Evolutionary conservation across 2,797 vertebrate genomes (phyloP).

Genomic region (Picus viridis): DNA sequence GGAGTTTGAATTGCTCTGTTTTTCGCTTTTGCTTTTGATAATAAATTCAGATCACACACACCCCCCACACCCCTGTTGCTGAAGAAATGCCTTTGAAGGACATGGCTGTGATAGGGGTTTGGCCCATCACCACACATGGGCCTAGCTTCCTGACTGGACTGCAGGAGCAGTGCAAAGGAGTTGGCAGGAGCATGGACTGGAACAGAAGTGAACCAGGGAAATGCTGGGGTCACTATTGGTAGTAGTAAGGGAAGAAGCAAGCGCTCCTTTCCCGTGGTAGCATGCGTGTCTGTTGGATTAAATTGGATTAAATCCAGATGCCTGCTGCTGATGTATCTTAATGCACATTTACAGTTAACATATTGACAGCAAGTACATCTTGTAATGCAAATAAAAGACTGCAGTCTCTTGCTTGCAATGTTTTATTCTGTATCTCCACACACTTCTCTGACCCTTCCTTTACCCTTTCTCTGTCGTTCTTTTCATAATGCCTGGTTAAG

Average conservation of each 20-base stretch:
- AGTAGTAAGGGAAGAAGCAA: neutral
- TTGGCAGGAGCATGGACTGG: conserved; percentile 31
- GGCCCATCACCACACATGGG: neutral
- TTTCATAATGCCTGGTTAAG: conserved; percentile 3
- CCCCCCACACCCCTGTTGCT: neutral
- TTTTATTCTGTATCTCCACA: neutral
- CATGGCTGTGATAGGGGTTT: neutral
- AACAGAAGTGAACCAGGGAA: neutral
- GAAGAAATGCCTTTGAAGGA: neutral
- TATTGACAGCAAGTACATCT: neutral
- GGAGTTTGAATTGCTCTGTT: neutral
- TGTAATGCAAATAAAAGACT: neutral
- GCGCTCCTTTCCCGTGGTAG: neutral
- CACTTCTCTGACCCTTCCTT: neutral
- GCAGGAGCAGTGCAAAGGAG: neutral
- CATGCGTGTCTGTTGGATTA: neutral
- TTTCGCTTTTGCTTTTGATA: neutral
- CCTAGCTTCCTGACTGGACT: neutral
- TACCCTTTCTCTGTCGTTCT: neutral
- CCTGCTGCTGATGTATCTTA: neutral
- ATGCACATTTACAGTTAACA: neutral
- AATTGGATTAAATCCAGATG: neutral
- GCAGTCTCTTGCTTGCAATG: neutral
- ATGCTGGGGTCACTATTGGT: neutral
- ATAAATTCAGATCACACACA: neutral